Conservation (phyloP, 2,888 invertebrate genomes). For the Fragum whitleyi region DNA sequence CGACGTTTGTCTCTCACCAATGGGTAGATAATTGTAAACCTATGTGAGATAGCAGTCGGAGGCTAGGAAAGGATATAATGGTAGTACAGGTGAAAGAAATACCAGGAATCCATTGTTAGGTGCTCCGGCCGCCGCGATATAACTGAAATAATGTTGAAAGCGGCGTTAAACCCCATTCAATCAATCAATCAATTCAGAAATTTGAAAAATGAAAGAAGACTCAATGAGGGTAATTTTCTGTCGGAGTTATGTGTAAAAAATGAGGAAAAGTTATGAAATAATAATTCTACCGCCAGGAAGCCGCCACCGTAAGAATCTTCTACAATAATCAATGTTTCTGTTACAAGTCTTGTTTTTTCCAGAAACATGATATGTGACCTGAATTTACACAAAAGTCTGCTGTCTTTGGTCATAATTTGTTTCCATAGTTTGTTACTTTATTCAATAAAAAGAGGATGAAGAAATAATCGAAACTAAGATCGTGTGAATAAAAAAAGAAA, state of each 20-base stretch:
- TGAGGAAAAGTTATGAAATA: constrained; percentile 13
- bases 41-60: too few relatives aligned
- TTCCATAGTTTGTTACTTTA: neutral
- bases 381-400: neutral
- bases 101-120: too few relatives aligned
- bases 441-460: too few relatives aligned
- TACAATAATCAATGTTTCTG: neutral
- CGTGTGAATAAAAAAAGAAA: neutral
- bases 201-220: neutral
- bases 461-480: neutral
- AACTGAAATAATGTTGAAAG: too few relatives aligned
- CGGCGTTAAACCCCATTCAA: too few relatives aligned
- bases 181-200: too few relatives aligned
- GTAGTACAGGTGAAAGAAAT: too few relatives aligned
- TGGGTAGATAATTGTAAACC: too few relatives aligned
- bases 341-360: neutral
- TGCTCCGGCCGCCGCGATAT: too few relatives aligned
- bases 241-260: neutral
- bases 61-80: too few relatives aligned
- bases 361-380: neutral
- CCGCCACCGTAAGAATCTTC: neutral
- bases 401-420: neutral
- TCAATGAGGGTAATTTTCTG: neutral
- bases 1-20: too few relatives aligned
- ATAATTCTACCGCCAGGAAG: neutral